phyloP scores from a whole-genome alignment of 1,140 invertebrate species.

The Mya arenaria region DNA sequence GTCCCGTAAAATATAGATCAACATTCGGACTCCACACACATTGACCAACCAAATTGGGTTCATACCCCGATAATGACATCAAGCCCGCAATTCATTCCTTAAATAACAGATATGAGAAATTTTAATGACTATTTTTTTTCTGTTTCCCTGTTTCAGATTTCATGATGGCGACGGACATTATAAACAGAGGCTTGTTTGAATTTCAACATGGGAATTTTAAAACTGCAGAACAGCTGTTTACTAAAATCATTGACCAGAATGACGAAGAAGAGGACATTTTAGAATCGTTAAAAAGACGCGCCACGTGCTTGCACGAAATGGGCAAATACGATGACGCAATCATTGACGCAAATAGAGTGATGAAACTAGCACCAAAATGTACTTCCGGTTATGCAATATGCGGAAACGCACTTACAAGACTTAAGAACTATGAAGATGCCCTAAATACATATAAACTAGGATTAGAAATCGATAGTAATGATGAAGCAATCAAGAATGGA shows the following conservation, averaged over 20 bases:
- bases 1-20: no score
- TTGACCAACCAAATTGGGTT: no score
- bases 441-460: constrained; percentile 56
- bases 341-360: constrained; percentile 44
- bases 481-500: constrained; percentile 48
- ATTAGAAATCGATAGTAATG: constrained; percentile 59
- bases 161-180: constrained; percentile 15
- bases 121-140: no score
- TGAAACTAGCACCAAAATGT: constrained; percentile 24
- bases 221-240: constrained; percentile 11
- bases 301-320: constrained; percentile 41
- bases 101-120: no score
- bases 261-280: background rate
- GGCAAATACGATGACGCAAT: constrained; percentile 48
- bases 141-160: no score
- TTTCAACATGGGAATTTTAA: constrained; percentile 45
- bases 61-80: no score
- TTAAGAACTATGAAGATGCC: constrained; percentile 56
- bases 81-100: no score
- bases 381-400: constrained; percentile 50
- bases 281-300: constrained; percentile 48
- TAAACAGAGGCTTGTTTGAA: constrained; percentile 41
- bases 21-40: no score
- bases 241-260: constrained; percentile 16
- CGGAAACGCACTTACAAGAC: constrained; percentile 53